phyloP scores from a whole-genome alignment of 1,140 invertebrate species.

The Calephelis nemesis region DNA sequence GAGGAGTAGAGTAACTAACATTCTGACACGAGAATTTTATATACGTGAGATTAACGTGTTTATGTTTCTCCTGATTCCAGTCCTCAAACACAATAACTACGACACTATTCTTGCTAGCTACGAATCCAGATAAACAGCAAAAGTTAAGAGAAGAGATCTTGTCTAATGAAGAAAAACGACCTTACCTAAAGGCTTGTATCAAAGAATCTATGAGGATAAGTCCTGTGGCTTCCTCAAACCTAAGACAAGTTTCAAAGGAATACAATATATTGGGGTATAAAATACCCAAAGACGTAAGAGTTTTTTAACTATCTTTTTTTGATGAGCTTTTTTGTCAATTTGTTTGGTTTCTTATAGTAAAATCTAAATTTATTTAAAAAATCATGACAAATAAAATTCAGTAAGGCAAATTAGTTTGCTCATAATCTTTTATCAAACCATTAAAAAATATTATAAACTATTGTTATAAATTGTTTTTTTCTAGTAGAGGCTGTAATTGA shows the following conservation, averaged over 20 bases:
- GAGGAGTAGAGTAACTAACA: too few species aligned
- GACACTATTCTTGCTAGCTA: slow-evolving; percentile 82
- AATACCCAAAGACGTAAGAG: slow-evolving; percentile 32
- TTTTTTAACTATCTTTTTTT: too few species aligned
- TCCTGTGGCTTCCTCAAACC: slow-evolving; percentile 77
- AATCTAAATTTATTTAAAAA: too few species aligned
- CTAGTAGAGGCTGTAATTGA: too few species aligned
- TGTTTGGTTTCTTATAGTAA: too few species aligned
- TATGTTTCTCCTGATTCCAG: slow-evolving; percentile 35
- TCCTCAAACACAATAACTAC: slow-evolving; percentile 52
- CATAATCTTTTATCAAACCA: too few species aligned
- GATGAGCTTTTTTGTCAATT: too few species aligned
- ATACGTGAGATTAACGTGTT: slow-evolving; percentile 26
- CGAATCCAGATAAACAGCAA: slow-evolving; percentile 82
- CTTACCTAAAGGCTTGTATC: slow-evolving; percentile 83
- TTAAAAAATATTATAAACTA: too few species aligned
- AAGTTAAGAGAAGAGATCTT: slow-evolving; percentile 84
- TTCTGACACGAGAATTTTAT: too few species aligned
- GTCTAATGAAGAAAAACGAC: slow-evolving; percentile 58
- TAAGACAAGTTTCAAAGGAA: slow-evolving; percentile 76
- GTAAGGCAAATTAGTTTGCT: too few species aligned
- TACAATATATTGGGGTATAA: slow-evolving; percentile 79
- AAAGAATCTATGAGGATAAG: slow-evolving; percentile 82
- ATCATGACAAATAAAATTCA: too few species aligned
- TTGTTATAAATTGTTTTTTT: too few species aligned